These are phyloP conservation scores for Aphaenogaster floridana DNA, from an alignment of 1,140 invertebrate genomes.

Conservation along the genomic window DNA sequence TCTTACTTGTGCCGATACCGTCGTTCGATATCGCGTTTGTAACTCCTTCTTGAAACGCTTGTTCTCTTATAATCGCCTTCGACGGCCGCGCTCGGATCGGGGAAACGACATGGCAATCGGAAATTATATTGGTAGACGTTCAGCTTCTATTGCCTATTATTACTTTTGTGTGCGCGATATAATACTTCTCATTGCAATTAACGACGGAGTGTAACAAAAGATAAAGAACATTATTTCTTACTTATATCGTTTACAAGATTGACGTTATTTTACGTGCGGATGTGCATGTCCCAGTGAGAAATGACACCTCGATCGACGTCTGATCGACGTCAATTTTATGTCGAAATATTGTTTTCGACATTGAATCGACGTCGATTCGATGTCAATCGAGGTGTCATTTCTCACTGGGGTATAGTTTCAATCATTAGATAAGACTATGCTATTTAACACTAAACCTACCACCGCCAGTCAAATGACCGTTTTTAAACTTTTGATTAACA, in stretches of 20 bases:
- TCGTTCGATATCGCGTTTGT: slow-evolving; percentile 1
- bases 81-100: not conserved
- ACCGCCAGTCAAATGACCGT: too few species aligned
- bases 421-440: not conserved
- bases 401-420: not conserved
- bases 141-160: not conserved
- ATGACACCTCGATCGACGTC: too few species aligned
- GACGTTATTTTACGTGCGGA: not conserved
- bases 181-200: not conserved
- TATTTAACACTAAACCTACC: not conserved
- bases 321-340: too few species aligned
- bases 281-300: too few species aligned
- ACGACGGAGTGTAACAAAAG: not conserved
- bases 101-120: not conserved
- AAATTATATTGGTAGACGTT: slow-evolving; percentile 28
- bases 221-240: not conserved
- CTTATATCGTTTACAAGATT: not conserved
- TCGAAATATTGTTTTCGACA: too few species aligned
- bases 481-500: too few species aligned
- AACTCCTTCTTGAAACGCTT: slow-evolving; percentile 12
- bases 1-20: slow-evolving; percentile 7
- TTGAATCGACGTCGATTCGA: too few species aligned
- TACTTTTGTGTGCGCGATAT: not conserved
- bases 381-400: too few species aligned
- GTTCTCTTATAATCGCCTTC: slow-evolving; percentile 29